These are phyloP conservation scores for Plutomurus gul DNA, from an alignment of 1,140 invertebrate genomes.

Conservation along the genomic window DNA sequence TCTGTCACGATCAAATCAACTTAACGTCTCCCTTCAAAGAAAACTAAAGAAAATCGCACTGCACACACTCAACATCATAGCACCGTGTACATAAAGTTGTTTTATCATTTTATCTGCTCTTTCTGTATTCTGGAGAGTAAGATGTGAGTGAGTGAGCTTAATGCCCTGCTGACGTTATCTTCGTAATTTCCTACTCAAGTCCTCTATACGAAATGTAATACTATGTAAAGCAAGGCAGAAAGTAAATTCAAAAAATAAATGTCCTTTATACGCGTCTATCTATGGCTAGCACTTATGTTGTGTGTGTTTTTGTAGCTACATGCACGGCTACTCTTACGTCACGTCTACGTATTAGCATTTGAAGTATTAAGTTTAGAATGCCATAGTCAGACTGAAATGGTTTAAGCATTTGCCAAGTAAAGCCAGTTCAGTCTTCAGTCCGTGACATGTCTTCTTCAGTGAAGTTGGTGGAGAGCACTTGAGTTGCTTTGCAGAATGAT, in stretches of 20 bases:
- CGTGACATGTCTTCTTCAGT: constrained; percentile 4
- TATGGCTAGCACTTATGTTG: too few species aligned
- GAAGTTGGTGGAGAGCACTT: not conserved
- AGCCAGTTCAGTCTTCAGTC: constrained; percentile 1
- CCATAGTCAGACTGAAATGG: not conserved
- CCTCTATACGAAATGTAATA: too few species aligned
- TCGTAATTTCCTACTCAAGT: too few species aligned
- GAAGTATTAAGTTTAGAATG: not conserved
- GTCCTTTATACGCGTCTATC: too few species aligned
- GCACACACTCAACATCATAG: not conserved
- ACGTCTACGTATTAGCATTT: too few species aligned
- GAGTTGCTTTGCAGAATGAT: not conserved
- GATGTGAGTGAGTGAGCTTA: not conserved
- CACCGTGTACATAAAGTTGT: not conserved
- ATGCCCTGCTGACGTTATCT: not conserved
- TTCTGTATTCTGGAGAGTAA: not conserved
- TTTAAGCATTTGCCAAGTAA: not conserved
- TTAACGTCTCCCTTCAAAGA: constrained; percentile 15
- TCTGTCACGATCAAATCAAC: constrained; percentile 35
- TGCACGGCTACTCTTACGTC: too few species aligned
- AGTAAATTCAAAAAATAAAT: too few species aligned
- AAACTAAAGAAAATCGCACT: constrained; percentile 10
- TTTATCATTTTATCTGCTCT: not conserved
- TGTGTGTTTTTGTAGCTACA: not conserved
- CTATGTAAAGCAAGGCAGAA: too few species aligned